Percentiles rank a stretch among this genome's conserved stretches.
Conservation (phyloP, 2,113 vertebrate species). For the Alces alces region DNA sequence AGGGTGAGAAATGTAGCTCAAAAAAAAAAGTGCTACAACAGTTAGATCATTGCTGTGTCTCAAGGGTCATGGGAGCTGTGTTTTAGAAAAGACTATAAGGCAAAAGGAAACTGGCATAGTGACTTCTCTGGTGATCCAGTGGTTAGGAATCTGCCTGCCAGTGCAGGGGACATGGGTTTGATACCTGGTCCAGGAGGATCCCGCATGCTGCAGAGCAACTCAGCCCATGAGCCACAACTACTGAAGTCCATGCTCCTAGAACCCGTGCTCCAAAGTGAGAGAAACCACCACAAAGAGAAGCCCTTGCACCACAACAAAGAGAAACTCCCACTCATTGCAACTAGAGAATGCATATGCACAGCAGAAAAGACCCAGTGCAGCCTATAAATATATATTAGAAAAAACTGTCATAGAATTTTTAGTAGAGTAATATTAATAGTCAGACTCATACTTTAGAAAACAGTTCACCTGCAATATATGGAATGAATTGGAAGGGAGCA, state of each 20-base stretch:
- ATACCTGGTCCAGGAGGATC: background rate
- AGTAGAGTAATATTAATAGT: background rate
- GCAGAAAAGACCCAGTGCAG: background rate
- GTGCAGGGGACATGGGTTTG: background rate
- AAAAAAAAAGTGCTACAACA: background rate
- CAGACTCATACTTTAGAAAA: background rate
- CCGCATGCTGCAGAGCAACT: rapidly evolving
- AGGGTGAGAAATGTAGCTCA: background rate
- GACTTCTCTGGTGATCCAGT: background rate
- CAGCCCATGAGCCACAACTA: background rate
- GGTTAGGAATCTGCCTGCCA: background rate
- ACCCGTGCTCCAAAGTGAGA: background rate
- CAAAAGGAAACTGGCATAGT: background rate
- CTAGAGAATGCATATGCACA: background rate
- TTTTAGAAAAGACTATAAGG: background rate
- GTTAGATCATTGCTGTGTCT: background rate
- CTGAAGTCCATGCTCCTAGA: background rate
- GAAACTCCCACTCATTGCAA: background rate
- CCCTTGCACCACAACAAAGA: background rate
- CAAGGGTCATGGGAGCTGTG: background rate
- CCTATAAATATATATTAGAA: background rate
- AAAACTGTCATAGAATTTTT: background rate
- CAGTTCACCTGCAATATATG: background rate
- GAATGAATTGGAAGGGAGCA: background rate
- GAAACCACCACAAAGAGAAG: background rate